phyloP scores from a whole-genome alignment of 2,113 vertebrate genomes.

The Marmota monax region DNA sequence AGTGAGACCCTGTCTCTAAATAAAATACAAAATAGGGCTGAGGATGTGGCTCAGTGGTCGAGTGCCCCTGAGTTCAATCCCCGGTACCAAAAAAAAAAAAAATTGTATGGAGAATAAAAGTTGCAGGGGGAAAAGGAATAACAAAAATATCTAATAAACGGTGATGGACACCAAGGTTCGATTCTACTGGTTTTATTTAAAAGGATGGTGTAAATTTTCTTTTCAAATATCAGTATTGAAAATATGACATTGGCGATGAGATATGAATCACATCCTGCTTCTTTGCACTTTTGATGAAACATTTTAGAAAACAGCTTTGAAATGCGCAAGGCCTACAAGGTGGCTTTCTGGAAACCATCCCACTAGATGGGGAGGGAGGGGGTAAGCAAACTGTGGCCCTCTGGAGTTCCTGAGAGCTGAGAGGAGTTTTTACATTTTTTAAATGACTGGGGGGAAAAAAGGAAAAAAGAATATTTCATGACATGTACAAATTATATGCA shows the following conservation, averaged over 20 bases:
- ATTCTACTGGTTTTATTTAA: background rate
- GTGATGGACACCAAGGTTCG: background rate
- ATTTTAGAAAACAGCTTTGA: slow-evolving; percentile 42
- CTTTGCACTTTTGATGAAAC: background rate
- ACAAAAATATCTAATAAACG: background rate
- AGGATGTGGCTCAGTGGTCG: no score
- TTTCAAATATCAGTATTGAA: slow-evolving; percentile 58
- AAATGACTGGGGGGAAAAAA: background rate
- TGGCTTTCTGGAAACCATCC: background rate
- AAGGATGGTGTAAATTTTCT: slow-evolving; percentile 29
- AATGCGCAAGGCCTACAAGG: rapidly evolving
- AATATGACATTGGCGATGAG: background rate
- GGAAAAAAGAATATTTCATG: background rate
- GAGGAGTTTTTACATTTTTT: background rate
- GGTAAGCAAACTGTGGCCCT: rapidly evolving
- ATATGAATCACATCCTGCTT: slow-evolving; percentile 65
- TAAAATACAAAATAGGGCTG: no score
- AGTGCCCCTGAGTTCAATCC: no score
- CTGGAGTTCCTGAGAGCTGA: background rate
- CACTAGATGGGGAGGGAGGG: background rate
- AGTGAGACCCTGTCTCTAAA: no score
- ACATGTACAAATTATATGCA: background rate
- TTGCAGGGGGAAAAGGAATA: background rate
- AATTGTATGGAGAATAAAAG: background rate
- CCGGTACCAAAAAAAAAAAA: no score